Percentiles rank a stretch among this genome's conserved stretches.
Evolutionary conservation across 2,797 vertebrate species (phyloP).

Genomic region (Clarias platycephalus): DNA sequence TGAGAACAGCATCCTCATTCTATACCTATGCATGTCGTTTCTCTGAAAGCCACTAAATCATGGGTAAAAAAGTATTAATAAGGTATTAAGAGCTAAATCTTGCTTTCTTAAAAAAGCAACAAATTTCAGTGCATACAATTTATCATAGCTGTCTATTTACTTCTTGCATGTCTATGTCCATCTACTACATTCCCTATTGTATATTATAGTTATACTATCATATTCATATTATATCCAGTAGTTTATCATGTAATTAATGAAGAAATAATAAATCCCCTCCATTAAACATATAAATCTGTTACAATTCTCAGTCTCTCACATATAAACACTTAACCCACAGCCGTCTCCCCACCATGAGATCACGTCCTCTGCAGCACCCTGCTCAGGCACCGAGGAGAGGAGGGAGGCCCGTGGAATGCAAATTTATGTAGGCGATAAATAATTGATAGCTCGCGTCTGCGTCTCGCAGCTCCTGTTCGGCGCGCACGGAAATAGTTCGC

Average conservation of each 20-base stretch:
- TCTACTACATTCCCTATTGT: not conserved
- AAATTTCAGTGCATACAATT: no score
- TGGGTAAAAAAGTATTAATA: no score
- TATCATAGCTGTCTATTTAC: no score
- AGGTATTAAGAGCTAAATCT: no score
- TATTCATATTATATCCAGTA: not conserved
- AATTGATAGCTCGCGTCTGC: slow-evolving; percentile 54
- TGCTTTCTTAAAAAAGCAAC: no score
- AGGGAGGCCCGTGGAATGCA: slow-evolving; percentile 50
- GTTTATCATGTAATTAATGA: slow-evolving; percentile 11
- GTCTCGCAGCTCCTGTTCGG: slow-evolving; percentile 42
- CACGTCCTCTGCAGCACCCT: slow-evolving; percentile 12
- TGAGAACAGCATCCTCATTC: no score
- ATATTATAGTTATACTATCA: slow-evolving; percentile 3
- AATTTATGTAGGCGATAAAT: slow-evolving; percentile 60
- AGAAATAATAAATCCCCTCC: not conserved
- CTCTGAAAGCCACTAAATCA: no score
- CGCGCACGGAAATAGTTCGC: slow-evolving; percentile 45
- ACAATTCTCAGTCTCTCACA: slow-evolving; percentile 23
- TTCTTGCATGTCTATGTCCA: not conserved
- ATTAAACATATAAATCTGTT: slow-evolving; percentile 41
- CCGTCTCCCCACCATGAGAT: not conserved
- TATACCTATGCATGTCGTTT: no score
- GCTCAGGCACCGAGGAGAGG: slow-evolving; percentile 27
- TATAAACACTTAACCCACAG: slow-evolving; percentile 33